A percentile compares a stretch with the other conserved stretches of the same genome.
Evolutionary conservation across 2,797 vertebrate genomes (phyloP).

Genomic region (Trematomus bernacchii): DNA sequence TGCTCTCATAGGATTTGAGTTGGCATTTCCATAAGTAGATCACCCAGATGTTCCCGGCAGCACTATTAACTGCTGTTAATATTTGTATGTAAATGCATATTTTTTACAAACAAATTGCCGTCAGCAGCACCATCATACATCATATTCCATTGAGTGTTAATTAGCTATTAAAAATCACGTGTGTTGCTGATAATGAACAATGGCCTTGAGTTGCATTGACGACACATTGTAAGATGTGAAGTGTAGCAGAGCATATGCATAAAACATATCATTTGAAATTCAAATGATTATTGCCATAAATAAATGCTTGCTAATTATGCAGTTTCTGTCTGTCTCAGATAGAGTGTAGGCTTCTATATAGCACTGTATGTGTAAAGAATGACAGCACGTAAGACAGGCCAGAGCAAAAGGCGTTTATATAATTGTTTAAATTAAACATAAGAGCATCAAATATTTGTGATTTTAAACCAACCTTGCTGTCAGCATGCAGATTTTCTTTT

Average conservation of each 20-base stretch:
- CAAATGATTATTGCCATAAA: slow-evolving; percentile 34
- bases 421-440: slow-evolving; percentile 22
- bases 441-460: slow-evolving; percentile 20
- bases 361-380: slow-evolving; percentile 26
- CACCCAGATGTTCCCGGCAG: slow-evolving; percentile 16
- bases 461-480: slow-evolving; percentile 23
- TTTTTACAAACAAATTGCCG: not conserved
- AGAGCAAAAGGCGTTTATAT: slow-evolving; percentile 5
- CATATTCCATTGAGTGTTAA: slow-evolving; percentile 13
- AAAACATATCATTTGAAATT: slow-evolving; percentile 47
- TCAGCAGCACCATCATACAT: not conserved
- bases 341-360: slow-evolving; percentile 28
- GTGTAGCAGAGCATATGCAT: slow-evolving; percentile 9
- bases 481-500: not conserved
- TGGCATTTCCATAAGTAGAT: slow-evolving; percentile 26
- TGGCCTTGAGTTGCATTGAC: not conserved
- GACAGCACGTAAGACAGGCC: not conserved
- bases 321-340: slow-evolving; percentile 18
- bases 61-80: slow-evolving; percentile 23
- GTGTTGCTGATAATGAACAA: not conserved
- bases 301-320: slow-evolving; percentile 25
- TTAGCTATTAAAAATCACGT: not conserved
- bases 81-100: slow-evolving; percentile 5
- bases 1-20: slow-evolving; percentile 33
- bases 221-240: slow-evolving; percentile 16